Conservation (phyloP, 1,140 invertebrate species). For the Antheraea pernyi region DNA sequence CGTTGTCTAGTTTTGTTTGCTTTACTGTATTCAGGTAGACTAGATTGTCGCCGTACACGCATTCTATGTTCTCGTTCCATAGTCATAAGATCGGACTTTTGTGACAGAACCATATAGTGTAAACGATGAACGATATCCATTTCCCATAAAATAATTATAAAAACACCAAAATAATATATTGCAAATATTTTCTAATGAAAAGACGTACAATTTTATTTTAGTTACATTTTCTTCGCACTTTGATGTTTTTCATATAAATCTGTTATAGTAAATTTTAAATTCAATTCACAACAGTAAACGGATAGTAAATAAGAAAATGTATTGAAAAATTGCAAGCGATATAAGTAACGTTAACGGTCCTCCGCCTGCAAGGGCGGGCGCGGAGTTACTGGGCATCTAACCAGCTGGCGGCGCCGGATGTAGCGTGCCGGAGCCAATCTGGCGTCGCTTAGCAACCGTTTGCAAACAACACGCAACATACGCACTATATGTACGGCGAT, state of each 20-base stretch:
- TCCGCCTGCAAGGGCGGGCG: constrained; percentile 49
- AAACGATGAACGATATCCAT: constrained; percentile 77
- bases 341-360: constrained; percentile 7
- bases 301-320: not conserved
- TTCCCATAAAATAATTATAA: not conserved
- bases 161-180: not conserved
- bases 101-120: constrained; percentile 74
- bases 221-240: too few species aligned
- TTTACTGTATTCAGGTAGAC: constrained; percentile 79
- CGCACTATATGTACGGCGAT: constrained; percentile 7
- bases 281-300: not conserved
- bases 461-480: constrained; percentile 55
- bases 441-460: constrained; percentile 58
- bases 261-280: not conserved
- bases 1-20: constrained; percentile 60
- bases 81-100: constrained; percentile 76
- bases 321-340: not conserved
- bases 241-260: too few species aligned
- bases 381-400: constrained; percentile 24
- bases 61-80: constrained; percentile 72
- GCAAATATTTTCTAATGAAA: too few species aligned
- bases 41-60: constrained; percentile 81
- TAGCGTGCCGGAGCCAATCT: constrained; percentile 38
- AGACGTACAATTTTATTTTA: too few species aligned
- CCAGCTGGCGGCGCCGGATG: constrained; percentile 38